These are phyloP conservation scores for Patella pellucida DNA, from an alignment of 2,888 invertebrate genomes.

Conservation along the genomic window DNA sequence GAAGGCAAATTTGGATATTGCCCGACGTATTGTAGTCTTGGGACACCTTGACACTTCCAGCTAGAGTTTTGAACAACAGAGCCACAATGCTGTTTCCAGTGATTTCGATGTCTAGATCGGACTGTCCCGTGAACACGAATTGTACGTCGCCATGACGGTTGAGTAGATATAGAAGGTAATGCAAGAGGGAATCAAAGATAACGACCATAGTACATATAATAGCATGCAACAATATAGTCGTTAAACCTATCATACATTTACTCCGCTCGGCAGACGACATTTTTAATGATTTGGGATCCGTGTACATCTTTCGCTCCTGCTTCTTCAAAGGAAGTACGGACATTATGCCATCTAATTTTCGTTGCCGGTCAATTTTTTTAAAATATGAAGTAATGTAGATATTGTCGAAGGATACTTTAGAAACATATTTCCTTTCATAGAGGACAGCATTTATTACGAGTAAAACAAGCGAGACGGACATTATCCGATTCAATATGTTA, in stretches of 20 bases:
- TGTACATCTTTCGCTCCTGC: slow-evolving; percentile 14
- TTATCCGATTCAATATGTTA: not conserved
- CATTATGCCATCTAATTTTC: not conserved
- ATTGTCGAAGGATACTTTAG: slow-evolving; percentile 14
- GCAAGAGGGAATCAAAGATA: slow-evolving; percentile 11
- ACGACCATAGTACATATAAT: slow-evolving; percentile 2
- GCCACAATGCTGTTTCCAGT: slow-evolving; percentile 8
- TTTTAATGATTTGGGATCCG: slow-evolving; percentile 7
- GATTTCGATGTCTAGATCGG: slow-evolving; percentile 2
- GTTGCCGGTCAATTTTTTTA: slow-evolving; percentile 8
- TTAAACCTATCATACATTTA: slow-evolving; percentile 15
- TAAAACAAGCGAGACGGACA: not conserved
- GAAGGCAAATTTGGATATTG: slow-evolving; percentile 15
- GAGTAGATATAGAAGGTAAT: slow-evolving; percentile 13
- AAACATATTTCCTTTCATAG: slow-evolving; percentile 10
- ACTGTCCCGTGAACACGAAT: slow-evolving; percentile 4
- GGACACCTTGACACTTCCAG: slow-evolving; percentile 1
- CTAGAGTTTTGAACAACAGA: slow-evolving; percentile 14
- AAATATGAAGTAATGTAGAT: slow-evolving; percentile 9
- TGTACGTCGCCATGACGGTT: slow-evolving; percentile 11
- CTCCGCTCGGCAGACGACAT: not conserved
- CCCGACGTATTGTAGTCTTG: slow-evolving; percentile 13
- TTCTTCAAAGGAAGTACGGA: slow-evolving; percentile 15
- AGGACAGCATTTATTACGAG: slow-evolving; percentile 14
- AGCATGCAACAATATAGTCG: slow-evolving; percentile 9